phyloP scores from a whole-genome alignment of 2,888 invertebrate species.

The Vannuccia rotundouncinata region DNA sequence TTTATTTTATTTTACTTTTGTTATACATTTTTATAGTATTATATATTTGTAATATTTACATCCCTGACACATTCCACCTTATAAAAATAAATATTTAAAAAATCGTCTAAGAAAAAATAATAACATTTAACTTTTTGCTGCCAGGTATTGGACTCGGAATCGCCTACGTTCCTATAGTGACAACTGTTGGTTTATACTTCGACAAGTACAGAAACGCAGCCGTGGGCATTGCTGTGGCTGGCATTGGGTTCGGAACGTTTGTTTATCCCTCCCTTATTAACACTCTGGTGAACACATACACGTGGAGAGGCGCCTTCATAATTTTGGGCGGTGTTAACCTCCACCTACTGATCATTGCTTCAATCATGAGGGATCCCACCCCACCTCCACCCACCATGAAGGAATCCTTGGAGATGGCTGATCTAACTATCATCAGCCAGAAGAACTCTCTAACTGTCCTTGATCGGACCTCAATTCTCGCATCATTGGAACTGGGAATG shows the following conservation, averaged over 20 bases:
- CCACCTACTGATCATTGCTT: not conserved
- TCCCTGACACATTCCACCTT: no score
- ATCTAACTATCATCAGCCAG: not conserved
- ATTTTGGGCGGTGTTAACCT: not conserved
- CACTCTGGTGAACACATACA: not conserved
- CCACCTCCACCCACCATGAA: not conserved
- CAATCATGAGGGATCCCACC: not conserved
- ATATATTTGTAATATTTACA: no score
- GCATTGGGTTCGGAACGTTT: conserved; percentile 46
- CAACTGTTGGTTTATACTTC: conserved; percentile 45
- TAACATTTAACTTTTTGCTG: no score
- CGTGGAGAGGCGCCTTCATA: conserved; percentile 24
- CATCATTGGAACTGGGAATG: conserved; percentile 42
- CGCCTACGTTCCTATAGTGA: conserved; percentile 44
- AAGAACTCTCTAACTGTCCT: not conserved
- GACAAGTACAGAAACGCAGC: conserved; percentile 44
- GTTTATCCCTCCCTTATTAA: conserved; percentile 43
- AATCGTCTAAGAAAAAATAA: no score
- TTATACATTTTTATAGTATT: no score
- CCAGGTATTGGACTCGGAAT: conserved; percentile 45
- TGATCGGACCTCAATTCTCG: not conserved
- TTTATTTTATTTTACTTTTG: no score
- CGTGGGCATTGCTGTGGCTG: conserved; percentile 45
- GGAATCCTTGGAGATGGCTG: not conserved
- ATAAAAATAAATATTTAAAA: no score